Percentiles rank a stretch among this genome's conserved stretches.
Evolutionary conservation across 2,797 vertebrate genomes (phyloP).

Genomic region (Acrossocheilus fasciatus): DNA sequence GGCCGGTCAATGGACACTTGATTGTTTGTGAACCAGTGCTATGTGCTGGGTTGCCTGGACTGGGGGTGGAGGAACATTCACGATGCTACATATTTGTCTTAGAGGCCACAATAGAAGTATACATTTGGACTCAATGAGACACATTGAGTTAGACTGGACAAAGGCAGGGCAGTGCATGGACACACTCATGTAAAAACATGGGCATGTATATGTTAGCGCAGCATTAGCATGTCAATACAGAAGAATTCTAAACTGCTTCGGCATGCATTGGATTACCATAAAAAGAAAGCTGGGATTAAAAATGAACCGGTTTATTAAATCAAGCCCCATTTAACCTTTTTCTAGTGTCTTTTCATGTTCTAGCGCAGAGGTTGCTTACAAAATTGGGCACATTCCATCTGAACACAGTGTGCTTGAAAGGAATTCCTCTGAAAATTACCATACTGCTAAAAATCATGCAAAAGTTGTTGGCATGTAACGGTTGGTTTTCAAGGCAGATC

Average conservation of each 20-base stretch:
- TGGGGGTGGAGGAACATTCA: conserved; percentile 58
- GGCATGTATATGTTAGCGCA: conserved; percentile 46
- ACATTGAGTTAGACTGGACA: conserved; percentile 50
- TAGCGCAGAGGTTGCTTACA: conserved; percentile 5
- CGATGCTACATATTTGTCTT: conserved; percentile 60
- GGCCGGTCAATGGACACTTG: conserved; percentile 64
- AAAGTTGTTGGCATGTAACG: neutral
- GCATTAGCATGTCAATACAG: conserved; percentile 47
- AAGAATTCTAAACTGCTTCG: conserved; percentile 24
- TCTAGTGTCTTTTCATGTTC: neutral
- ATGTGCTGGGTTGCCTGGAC: conserved; percentile 45
- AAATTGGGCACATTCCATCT: neutral
- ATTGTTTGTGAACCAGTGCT: conserved; percentile 62
- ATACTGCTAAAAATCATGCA: neutral
- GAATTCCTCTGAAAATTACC: neutral
- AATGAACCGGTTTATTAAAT: neutral
- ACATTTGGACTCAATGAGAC: conserved; percentile 51
- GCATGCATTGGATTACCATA: conserved; percentile 37
- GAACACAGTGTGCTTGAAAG: conserved; percentile 24
- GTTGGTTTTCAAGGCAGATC: neutral
- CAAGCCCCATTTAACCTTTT: conserved; percentile 13
- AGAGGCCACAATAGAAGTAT: conserved; percentile 60
- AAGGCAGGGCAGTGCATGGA: conserved; percentile 46
- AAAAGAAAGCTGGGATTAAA: conserved; percentile 24
- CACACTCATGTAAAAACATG: conserved; percentile 45